Conservation (phyloP, 2,113 vertebrate genomes). For the Cyanistes caeruleus region DNA sequence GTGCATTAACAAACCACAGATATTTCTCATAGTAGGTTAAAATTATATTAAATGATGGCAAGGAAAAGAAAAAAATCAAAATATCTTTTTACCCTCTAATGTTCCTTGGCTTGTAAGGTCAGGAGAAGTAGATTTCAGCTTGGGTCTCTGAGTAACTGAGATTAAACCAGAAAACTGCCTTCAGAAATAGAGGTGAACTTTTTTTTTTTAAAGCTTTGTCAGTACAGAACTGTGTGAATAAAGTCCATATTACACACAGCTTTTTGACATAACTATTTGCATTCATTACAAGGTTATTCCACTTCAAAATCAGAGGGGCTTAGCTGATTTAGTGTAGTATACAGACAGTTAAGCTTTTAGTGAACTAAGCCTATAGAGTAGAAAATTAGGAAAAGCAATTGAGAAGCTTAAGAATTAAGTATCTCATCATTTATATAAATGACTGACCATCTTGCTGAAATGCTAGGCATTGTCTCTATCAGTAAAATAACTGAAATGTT, state of each 20-base stretch:
- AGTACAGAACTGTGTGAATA: neutral
- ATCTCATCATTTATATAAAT: neutral
- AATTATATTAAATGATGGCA: neutral
- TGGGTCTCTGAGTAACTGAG: constrained; percentile 13
- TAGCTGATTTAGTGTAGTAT: neutral
- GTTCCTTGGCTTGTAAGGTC: neutral
- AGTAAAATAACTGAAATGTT: neutral
- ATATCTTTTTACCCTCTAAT: neutral
- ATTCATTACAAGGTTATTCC: neutral
- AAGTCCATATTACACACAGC: neutral
- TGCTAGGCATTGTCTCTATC: neutral
- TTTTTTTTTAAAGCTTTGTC: neutral
- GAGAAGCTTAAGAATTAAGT: neutral
- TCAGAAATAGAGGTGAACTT: neutral
- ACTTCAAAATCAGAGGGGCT: neutral
- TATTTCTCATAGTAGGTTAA: neutral
- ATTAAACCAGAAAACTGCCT: neutral
- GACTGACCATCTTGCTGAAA: neutral
- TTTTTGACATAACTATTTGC: neutral
- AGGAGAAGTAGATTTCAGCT: neutral
- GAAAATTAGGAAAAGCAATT: neutral
- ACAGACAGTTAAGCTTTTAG: neutral
- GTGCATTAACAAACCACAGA: neutral
- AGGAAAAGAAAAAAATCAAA: neutral
- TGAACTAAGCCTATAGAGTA: neutral